Base-by-base conservation (phyloP, 2,113 vertebrate genomes). In the Pogona vitticeps region DNA sequence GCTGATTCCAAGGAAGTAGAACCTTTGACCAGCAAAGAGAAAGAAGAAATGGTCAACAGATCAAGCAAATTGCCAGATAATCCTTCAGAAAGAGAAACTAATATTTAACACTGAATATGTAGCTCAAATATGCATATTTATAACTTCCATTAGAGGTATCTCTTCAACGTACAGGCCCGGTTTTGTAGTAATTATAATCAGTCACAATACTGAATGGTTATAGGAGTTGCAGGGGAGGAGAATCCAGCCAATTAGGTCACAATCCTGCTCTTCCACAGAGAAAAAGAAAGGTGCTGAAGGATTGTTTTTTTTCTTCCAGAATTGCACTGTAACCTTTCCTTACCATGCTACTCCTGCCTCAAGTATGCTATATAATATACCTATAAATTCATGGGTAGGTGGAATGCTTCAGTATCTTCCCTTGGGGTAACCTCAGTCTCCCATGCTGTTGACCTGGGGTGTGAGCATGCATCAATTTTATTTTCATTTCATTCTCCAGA, bases 21-120 rank as follows among this genome's bases (percentile, higher is more conserved):
- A 86, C 93, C 92, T 42, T 90, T 94, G 91, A 96, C 91, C 88
- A 94, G 86, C 80, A 89, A 93, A n/a, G 90, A 93, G 72, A 93
- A 86, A 0, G 95, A 96, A 21, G 96, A 96, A 73, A 76, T 94
- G 88, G 42, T 80, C 2, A 87, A 92, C 84, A 93, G 94, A 88
- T 84, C 40, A 42, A 78, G 94, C 20, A 95, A 95, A 85, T 80
- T 92, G 78, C 82, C 91, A 46, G 93, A 90, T 26, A 94, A 95
- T 78, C 85, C 94, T 2, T 96, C 98, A 93, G 98, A 99, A 95
- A 96, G 96, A 88, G 98, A 99, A 97, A 99, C 98, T 26, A 98
- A 98, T 94, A 98, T 99, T 94, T 99, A 98, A 92, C 46, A 84
- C 80, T 52, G 91, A 68, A 1, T 75, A n/a, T 67, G 7, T 78